A percentile compares a stretch with the other conserved stretches of the same genome.
Conservation (phyloP, 2,113 vertebrate genomes). For the Caracal caracal region DNA sequence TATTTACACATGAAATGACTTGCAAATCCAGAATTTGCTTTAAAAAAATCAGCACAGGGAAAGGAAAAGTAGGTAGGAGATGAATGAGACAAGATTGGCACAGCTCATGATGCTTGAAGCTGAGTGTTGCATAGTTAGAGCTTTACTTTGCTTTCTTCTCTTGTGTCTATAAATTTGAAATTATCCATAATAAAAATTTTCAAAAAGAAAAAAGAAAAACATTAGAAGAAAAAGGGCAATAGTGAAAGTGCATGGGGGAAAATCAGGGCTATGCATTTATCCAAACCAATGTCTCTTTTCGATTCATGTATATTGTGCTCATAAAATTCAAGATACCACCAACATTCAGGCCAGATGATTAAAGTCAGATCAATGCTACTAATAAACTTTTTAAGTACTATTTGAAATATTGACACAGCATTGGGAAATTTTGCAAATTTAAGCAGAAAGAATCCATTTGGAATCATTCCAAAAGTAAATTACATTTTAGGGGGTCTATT, state of each 20-base stretch:
- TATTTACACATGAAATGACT: neutral
- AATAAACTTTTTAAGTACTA: conserved; percentile 8
- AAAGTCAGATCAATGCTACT: neutral
- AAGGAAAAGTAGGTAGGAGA: neutral
- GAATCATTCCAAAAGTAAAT: conserved; percentile 72
- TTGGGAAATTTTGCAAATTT: conserved; percentile 65
- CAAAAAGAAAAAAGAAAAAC: neutral
- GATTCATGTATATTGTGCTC: neutral
- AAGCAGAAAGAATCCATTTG: conserved; percentile 45
- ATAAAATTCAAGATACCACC: neutral
- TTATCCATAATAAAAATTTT: neutral
- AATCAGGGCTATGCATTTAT: neutral
- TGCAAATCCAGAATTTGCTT: neutral
- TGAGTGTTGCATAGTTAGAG: neutral
- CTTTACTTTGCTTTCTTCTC: neutral
- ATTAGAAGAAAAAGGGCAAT: neutral
- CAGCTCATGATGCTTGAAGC: neutral
- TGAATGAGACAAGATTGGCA: neutral
- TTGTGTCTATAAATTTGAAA: neutral
- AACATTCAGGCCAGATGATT: neutral
- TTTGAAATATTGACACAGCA: conserved; percentile 51
- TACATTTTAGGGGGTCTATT: conserved; percentile 68
- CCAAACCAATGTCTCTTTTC: neutral
- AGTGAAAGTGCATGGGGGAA: neutral
- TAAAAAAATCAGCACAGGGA: neutral